Evolutionary conservation across 2,888 invertebrate species (phyloP).

Genomic region (Volucella inflata): DNA sequence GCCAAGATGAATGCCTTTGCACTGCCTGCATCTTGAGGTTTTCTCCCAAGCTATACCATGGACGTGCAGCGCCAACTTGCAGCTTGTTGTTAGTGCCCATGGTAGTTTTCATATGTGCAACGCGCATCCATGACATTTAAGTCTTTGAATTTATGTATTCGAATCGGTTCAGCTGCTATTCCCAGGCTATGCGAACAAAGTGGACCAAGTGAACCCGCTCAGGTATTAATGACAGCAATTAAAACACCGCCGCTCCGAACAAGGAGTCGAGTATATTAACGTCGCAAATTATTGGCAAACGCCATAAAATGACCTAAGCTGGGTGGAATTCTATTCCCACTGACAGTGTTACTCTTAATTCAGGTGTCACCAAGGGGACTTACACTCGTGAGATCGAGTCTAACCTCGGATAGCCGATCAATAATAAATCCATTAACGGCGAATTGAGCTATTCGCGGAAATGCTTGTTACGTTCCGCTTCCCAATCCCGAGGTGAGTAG

Average conservation of each 20-base stretch:
- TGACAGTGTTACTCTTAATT: constrained; percentile 20
- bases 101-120: constrained; percentile 26
- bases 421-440: constrained; percentile 71
- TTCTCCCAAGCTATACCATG: constrained; percentile 15
- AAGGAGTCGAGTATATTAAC: constrained; percentile 72
- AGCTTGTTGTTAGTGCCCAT: too few species aligned
- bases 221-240: constrained; percentile 73
- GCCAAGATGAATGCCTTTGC: constrained; percentile 73
- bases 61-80: too few species aligned
- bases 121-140: constrained; percentile 62
- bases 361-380: constrained; percentile 37
- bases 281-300: constrained; percentile 66
- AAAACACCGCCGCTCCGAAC: constrained; percentile 66
- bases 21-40: constrained; percentile 43
- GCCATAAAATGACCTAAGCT: constrained; percentile 68
- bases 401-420: constrained; percentile 42
- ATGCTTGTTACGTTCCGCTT: not conserved
- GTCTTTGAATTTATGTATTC: constrained; percentile 62
- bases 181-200: not conserved
- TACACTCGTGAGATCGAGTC: constrained; percentile 53
- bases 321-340: constrained; percentile 56
- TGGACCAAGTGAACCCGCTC: constrained; percentile 29
- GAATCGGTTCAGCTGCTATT: constrained; percentile 55
- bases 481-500: not conserved
- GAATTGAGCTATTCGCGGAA: constrained; percentile 54